Conservation (phyloP, 2,797 vertebrate genomes). For the Craterocephalus amniculus region DNA sequence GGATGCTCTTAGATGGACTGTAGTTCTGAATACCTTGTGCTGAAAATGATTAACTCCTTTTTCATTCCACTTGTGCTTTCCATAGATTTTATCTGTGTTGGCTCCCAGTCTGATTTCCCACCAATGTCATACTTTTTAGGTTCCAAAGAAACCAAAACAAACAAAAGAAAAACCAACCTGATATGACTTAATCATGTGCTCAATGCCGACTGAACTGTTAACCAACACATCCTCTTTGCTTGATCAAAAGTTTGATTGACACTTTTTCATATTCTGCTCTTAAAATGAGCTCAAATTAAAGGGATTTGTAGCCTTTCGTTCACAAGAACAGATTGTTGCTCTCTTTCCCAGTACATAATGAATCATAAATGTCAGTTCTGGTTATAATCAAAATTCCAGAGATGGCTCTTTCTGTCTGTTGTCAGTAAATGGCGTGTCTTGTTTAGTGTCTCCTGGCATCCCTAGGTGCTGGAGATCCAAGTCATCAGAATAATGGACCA, state of each 20-base stretch:
- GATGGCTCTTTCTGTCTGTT: conserved; percentile 40
- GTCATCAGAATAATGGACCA: conserved; percentile 35
- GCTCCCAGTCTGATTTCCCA: conserved; percentile 43
- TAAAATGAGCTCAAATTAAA: conserved; percentile 42
- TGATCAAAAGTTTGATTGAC: conserved; percentile 52
- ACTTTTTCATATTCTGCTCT: conserved; percentile 21
- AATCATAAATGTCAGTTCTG: conserved; percentile 56
- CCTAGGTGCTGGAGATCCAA: conserved; percentile 17
- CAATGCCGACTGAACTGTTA: conserved; percentile 39
- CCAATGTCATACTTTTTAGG: conserved; percentile 40
- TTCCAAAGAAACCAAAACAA: conserved; percentile 34
- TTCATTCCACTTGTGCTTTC: conserved; percentile 51
- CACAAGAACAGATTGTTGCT: conserved; percentile 34
- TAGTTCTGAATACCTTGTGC: conserved; percentile 49
- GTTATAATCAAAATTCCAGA: conserved; percentile 48
- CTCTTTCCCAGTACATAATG: conserved; percentile 42
- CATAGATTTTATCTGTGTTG: conserved; percentile 51
- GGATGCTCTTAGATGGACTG: conserved; percentile 58
- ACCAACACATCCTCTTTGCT: conserved; percentile 32
- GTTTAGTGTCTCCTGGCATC: conserved; percentile 18
- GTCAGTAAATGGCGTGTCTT: conserved; percentile 32
- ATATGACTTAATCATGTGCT: conserved; percentile 41
- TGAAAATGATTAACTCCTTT: conserved; percentile 44
- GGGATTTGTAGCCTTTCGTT: conserved; percentile 40
- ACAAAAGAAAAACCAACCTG: conserved; percentile 2